phyloP scores from a whole-genome alignment of 2,797 vertebrate species.

The Anguilla pacifica region DNA sequence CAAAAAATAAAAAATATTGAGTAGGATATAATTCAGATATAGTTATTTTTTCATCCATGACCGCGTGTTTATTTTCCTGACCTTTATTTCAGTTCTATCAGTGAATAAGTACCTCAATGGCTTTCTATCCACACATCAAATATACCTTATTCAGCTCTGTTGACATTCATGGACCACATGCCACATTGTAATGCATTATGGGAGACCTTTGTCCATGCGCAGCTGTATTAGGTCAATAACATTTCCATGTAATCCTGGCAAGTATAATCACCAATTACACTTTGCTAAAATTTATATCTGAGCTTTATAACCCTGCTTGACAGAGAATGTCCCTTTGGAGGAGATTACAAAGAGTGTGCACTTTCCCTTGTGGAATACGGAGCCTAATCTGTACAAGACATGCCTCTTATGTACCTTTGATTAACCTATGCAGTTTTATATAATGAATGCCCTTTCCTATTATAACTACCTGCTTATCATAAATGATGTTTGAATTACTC shows the following conservation, averaged over 20 bases:
- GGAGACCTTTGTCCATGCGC: background rate
- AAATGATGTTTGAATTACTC: background rate
- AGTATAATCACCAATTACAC: slow-evolving; percentile 13
- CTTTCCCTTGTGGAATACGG: background rate
- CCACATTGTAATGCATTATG: background rate
- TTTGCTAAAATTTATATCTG: background rate
- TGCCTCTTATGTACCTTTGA: background rate
- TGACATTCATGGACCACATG: background rate
- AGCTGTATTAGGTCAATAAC: background rate
- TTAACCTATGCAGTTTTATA: background rate
- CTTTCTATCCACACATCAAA: background rate
- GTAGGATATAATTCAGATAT: background rate
- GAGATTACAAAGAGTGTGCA: background rate
- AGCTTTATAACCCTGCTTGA: background rate
- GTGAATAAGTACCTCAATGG: background rate
- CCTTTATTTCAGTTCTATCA: background rate
- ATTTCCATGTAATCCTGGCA: background rate
- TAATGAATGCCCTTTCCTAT: background rate
- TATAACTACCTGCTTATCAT: background rate
- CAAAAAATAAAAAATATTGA: background rate
- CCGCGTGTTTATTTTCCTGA: background rate
- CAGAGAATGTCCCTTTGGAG: background rate
- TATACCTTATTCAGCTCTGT: background rate
- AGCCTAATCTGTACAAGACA: background rate
- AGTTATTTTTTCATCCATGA: background rate